Evolutionary conservation across 2,113 vertebrate genomes (phyloP).

Genomic region (Centrocercus urophasianus): DNA sequence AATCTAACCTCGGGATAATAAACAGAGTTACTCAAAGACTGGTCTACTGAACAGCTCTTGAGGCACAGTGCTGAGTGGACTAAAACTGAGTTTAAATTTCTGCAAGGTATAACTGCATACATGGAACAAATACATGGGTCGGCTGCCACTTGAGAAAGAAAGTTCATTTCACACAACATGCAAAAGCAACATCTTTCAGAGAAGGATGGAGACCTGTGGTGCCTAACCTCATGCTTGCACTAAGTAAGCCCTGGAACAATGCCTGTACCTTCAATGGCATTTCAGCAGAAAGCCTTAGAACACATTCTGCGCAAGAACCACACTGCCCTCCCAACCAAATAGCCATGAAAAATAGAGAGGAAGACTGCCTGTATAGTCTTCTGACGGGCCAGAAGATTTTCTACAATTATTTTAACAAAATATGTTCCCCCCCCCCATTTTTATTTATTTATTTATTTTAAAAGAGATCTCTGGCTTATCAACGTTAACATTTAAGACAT

Average conservation of each 20-base stretch:
- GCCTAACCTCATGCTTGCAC: fast-evolving
- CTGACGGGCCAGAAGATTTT: neutral
- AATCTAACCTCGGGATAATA: neutral
- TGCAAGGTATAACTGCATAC: neutral
- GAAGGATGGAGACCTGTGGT: neutral
- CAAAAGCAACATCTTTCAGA: neutral
- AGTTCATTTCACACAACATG: neutral
- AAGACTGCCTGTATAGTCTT: neutral
- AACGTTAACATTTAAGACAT: neutral
- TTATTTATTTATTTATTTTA: neutral
- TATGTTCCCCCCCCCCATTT: neutral
- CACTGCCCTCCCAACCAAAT: neutral
- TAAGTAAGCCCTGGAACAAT: neutral
- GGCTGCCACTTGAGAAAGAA: neutral
- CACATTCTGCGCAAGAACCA: fast-evolving
- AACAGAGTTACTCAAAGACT: neutral
- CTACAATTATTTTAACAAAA: neutral
- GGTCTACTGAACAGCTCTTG: neutral
- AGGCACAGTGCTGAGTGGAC: neutral
- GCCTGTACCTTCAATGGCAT: neutral
- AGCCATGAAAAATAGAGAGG: neutral
- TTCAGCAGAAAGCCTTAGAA: neutral
- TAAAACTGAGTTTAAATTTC: neutral
- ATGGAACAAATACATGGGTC: neutral
- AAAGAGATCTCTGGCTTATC: neutral